phyloP scores from a whole-genome alignment of 1,140 invertebrate genomes.

The Leptopilina clavipes region DNA sequence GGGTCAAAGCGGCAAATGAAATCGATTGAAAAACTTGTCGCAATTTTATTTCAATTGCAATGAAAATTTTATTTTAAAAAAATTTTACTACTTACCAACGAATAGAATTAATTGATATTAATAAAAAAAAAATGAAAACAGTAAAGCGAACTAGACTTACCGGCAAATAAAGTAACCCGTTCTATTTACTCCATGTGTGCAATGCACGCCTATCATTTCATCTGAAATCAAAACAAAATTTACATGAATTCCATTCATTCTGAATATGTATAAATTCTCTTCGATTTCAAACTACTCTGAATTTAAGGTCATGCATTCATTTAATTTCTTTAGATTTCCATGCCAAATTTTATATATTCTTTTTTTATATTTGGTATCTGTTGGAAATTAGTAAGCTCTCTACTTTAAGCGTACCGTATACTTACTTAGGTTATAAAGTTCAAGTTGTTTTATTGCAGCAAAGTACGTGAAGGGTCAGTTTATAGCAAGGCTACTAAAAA shows the following conservation, averaged over 20 bases:
- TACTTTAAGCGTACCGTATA: conserved; percentile 12
- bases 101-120: no score
- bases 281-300: no score
- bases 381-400: conserved; percentile 26
- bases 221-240: conserved; percentile 78
- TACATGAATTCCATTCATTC: background rate
- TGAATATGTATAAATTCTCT: conserved; percentile 20
- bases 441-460: conserved; percentile 16
- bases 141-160: conserved; percentile 72
- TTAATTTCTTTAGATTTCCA: background rate
- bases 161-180: conserved; percentile 92
- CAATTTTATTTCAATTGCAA: no score
- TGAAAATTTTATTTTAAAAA: no score
- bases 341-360: no score
- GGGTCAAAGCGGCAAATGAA: conserved; percentile 17
- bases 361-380: conserved; percentile 25
- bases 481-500: background rate
- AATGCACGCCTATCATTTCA: conserved; percentile 90
- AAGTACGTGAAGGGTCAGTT: conserved; percentile 24
- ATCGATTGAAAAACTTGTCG: conserved; percentile 18
- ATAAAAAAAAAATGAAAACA: background rate
- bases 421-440: conserved; percentile 2
- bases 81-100: no score
- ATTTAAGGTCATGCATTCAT: no score
- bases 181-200: conserved; percentile 93